A percentile compares a stretch with the other conserved stretches of the same genome.
Conservation (phyloP, 1,140 invertebrate genomes). For the Heliconius himera region DNA sequence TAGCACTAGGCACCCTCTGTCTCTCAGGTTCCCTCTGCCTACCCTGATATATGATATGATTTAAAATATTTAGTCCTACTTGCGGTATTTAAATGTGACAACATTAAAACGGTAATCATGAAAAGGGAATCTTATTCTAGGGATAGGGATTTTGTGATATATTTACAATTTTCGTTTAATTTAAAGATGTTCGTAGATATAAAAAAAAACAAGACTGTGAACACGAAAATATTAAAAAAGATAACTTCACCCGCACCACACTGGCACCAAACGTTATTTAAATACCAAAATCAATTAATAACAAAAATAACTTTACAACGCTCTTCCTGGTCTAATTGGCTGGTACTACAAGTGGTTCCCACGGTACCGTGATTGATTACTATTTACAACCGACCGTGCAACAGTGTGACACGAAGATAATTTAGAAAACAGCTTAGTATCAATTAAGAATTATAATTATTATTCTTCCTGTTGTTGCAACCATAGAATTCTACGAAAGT, state of each 20-base stretch:
- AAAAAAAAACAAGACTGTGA: too few species aligned
- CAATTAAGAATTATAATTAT: constrained; percentile 2
- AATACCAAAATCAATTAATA: neutral
- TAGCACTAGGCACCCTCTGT: too few species aligned
- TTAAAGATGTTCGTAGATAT: too few species aligned
- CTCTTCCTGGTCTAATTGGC: neutral
- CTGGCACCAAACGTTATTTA: neutral
- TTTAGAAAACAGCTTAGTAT: constrained; percentile 3
- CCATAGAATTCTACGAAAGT: neutral
- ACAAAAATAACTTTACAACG: neutral
- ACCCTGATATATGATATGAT: too few species aligned
- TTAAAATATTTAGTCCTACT: too few species aligned
- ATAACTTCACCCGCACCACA: neutral
- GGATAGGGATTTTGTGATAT: too few species aligned
- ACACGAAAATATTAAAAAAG: neutral
- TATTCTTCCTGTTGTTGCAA: neutral
- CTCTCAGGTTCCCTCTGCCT: too few species aligned
- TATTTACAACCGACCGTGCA: neutral
- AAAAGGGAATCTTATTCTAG: too few species aligned
- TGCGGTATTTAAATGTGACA: too few species aligned
- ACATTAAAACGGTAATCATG: too few species aligned
- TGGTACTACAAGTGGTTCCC: neutral
- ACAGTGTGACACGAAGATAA: neutral
- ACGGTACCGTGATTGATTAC: constrained; percentile 12
- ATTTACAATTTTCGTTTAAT: too few species aligned